A percentile compares a stretch with the other conserved stretches of the same genome.
These are phyloP conservation scores for Acleris laterana DNA, from an alignment of 2,888 invertebrate species.

Conservation along the genomic window DNA sequence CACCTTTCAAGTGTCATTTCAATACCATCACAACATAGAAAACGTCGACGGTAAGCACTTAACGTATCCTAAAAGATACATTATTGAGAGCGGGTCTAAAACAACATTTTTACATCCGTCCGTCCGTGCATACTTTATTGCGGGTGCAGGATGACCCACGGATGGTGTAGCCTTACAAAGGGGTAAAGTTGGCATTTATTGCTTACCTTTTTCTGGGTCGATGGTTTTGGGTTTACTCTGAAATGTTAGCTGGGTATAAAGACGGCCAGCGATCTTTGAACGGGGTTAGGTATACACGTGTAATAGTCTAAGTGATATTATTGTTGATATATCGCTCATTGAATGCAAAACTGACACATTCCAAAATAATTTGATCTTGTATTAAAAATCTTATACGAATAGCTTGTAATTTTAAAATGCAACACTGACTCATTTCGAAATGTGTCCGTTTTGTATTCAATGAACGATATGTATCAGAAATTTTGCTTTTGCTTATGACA, in stretches of 20 bases:
- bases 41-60: slow-evolving; percentile 64
- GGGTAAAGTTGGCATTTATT: slow-evolving; percentile 28
- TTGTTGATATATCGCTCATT: too few species aligned
- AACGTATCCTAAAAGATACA: slow-evolving; percentile 76
- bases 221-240: not conserved
- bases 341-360: too few species aligned
- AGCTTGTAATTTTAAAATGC: too few species aligned
- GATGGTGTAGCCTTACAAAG: slow-evolving; percentile 57
- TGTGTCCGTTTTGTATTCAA: too few species aligned
- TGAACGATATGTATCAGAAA: too few species aligned
- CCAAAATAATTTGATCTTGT: too few species aligned
- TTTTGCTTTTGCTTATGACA: too few species aligned
- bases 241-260: not conserved
- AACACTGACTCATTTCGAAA: too few species aligned
- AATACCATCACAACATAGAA: not conserved
- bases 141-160: slow-evolving; percentile 76
- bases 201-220: slow-evolving; percentile 3
- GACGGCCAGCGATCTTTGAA: not conserved
- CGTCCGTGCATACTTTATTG: slow-evolving; percentile 81
- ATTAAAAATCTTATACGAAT: too few species aligned
- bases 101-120: slow-evolving; percentile 81
- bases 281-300: too few species aligned
- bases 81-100: slow-evolving; percentile 77
- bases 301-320: too few species aligned
- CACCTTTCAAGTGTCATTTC: too few species aligned